Evolutionary conservation across 1,140 invertebrate species (phyloP), one percentile per base, ranked within the genome.

Genomic region (Drosophila jambulina): DNA sequence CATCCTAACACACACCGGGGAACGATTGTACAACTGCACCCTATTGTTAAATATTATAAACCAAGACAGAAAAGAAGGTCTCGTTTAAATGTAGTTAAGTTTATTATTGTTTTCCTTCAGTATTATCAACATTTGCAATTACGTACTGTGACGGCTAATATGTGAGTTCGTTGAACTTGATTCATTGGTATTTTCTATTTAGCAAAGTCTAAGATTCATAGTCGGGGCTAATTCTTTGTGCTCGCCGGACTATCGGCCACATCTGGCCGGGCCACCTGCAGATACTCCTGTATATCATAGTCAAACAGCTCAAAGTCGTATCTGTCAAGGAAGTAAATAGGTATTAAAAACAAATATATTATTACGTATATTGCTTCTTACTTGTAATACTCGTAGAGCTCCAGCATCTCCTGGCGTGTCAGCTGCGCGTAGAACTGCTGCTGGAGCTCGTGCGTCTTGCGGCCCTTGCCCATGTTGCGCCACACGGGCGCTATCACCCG

Each of bases 261-360:
- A 62, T 95, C 94, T 54, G 93, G 91, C 81, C 93, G 93, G 27
- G 95, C 95, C 79, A 96, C 94, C 49, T 95, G 95, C 62, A 96
- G 93, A 85, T 96, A 97, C 65, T 95, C 95, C 45, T 95, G 94
- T 57, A 96, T 94, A 58, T 96, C 96, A 82, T 97, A 98, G 86
- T 96, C 96, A 93, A 97, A 98, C 36, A 97, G 93, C 91, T 96
- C 95, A 93, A 98, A 98, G 93, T 98, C 97, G 82, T 97, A 95
- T 92, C 96, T 97, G 93, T 40, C 94, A 94, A 29, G 2, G 1
- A 38, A 36, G 34, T 6, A 69, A 64, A 32, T 74, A 75, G 8
- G 4, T 0, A 43, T 29, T 5, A 27, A 3, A n/a, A 15, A 12
- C 21, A 36, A 17, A 27, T 29, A 6, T 10, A 58, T 7, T 15